Conservation (phyloP, 2,797 vertebrate genomes). For the Coranthus polyacanthus region DNA sequence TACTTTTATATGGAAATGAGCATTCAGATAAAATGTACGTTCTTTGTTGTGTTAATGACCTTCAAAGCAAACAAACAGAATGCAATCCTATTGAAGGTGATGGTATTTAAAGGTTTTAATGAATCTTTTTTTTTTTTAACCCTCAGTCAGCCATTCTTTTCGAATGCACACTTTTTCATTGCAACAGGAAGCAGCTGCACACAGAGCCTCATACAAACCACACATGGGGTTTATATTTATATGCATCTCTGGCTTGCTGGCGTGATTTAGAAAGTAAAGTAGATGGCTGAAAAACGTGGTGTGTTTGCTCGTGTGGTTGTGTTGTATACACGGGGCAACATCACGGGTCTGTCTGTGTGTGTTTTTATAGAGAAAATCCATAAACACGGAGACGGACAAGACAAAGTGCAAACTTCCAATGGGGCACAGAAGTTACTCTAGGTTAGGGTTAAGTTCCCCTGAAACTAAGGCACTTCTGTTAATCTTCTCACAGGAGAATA, state of each 20-base stretch:
- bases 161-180: conserved; percentile 3
- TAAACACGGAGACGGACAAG: too few relatives aligned
- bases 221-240: neutral
- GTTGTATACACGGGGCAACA: too few relatives aligned
- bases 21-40: conserved; percentile 50
- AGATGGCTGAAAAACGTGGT: too few relatives aligned
- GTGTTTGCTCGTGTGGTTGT: too few relatives aligned
- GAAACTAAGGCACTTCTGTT: too few relatives aligned
- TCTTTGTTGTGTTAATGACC: conserved; percentile 78
- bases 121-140: conserved; percentile 40
- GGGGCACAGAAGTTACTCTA: too few relatives aligned
- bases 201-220: conserved; percentile 13
- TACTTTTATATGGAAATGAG: conserved; percentile 83
- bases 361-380: too few relatives aligned
- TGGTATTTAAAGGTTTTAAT: conserved; percentile 60
- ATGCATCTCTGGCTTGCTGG: conserved; percentile 11
- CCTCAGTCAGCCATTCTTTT: neutral
- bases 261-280: neutral
- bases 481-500: too few relatives aligned
- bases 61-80: conserved; percentile 68
- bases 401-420: too few relatives aligned
- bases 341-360: too few relatives aligned
- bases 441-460: too few relatives aligned
- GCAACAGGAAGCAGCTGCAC: conserved; percentile 29
- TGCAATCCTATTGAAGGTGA: conserved; percentile 53